Conservation (phyloP, 2,888 invertebrate species). For the Dilophus febrilis region DNA sequence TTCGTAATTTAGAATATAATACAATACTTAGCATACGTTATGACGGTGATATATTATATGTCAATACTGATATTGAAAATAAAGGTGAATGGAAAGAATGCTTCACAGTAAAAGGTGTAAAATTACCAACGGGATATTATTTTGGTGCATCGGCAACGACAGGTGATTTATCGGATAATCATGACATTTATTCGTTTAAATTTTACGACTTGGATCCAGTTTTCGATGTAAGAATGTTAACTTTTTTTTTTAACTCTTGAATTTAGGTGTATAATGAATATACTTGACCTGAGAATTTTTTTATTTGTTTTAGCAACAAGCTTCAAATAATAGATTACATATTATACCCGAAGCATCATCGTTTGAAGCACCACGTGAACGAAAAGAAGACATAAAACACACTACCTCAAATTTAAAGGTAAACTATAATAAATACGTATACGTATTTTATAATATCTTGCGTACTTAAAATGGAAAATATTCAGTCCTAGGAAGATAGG, state of each 20-base stretch:
- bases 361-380: constrained; percentile 82
- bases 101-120: constrained; percentile 72
- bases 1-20: constrained; percentile 79
- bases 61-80: constrained; percentile 81
- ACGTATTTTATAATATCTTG: too few relatives aligned
- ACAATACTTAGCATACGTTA: constrained; percentile 83
- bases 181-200: constrained; percentile 83
- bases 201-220: constrained; percentile 79
- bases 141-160: constrained; percentile 92
- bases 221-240: constrained; percentile 27
- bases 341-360: constrained; percentile 79
- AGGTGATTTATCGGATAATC: constrained; percentile 91
- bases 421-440: neutral
- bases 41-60: constrained; percentile 75
- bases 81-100: constrained; percentile 91
- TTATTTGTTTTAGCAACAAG: constrained; percentile 6
- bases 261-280: neutral
- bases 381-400: constrained; percentile 74
- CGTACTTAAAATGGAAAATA: too few relatives aligned
- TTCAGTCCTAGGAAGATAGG: too few relatives aligned
- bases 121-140: constrained; percentile 86
- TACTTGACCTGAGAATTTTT: neutral
- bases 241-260: neutral
- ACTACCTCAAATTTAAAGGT: constrained; percentile 72
- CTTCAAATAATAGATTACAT: constrained; percentile 60